Evolutionary conservation across 2,888 invertebrate species (phyloP), one percentile per base, ranked within the genome.

Genomic region (Hesperia comma): DNA sequence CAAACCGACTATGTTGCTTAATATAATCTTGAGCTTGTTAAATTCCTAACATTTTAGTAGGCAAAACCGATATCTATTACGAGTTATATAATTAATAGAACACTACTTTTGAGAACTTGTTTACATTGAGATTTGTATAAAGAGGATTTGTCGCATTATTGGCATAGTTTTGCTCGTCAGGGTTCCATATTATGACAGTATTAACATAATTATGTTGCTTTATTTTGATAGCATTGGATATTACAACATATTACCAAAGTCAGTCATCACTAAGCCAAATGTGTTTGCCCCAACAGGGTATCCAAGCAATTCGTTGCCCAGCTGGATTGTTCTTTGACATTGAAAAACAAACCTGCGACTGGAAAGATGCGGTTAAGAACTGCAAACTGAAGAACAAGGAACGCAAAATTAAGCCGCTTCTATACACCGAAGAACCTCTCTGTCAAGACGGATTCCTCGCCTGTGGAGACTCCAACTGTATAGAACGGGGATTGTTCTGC

Each of bases 271-370:
- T 55, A 54, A 49, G 12, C 14, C 3, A 17, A 60, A 37, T 33
- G 55, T 54, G 6, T 66, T 21, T 49, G 5, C 15, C 17, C 49
- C 40, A 67, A 61, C 88, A 97, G 96, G 98, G 98, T 82, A 95
- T 98, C 61, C 97, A 98, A 95, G 98, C 97, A 33, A 97, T 98
- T 81, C 95, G 98, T 87, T 98, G 98, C 84, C 98, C 98, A 51
- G 97, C 98, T 66, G 98, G 98, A 88, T 93, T 98, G 77, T 98
- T 94, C 90, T 98, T 98, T 90, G 98, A 98, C 86, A 97, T 98
- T 81, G 98, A 98, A 85, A 97, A 98, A 87, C 98, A 98, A 90
- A 98, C 98, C 2, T 98, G 98, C 82, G 98, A 98, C 85, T 98
- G 98, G 98, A 98, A 97, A 86, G 97, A 96, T 72, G 95, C 97